Evolutionary conservation across 2,888 invertebrate genomes (phyloP).

Genomic region (Dilophus febrilis): DNA sequence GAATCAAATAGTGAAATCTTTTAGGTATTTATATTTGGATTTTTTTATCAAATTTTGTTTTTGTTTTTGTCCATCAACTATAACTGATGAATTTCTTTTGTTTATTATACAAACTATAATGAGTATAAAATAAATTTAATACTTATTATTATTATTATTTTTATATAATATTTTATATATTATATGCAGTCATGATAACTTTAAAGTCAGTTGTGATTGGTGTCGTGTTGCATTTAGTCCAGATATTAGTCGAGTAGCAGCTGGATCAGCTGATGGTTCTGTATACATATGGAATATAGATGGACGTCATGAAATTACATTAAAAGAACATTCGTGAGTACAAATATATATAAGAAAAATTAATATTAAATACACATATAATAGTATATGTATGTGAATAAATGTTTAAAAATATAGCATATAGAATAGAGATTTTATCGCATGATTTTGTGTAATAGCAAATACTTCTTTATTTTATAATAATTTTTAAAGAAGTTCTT

Average conservation of each 20-base stretch:
- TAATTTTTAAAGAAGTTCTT: too few species aligned
- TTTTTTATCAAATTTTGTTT: constrained; percentile 3
- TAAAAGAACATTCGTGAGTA: constrained; percentile 70
- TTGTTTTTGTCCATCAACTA: neutral
- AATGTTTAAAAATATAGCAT: too few species aligned
- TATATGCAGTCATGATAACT: constrained; percentile 68
- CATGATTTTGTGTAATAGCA: too few species aligned
- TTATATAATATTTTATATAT: constrained; percentile 3
- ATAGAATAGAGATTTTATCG: too few species aligned
- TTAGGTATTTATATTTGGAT: constrained; percentile 42
- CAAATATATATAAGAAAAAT: neutral
- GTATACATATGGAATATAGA: constrained; percentile 82
- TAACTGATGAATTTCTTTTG: too few species aligned
- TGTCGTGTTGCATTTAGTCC: constrained; percentile 84
- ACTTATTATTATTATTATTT: neutral
- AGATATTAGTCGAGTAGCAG: constrained; percentile 72
- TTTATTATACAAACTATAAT: neutral
- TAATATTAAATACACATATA: too few species aligned
- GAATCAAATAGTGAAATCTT: constrained; percentile 79
- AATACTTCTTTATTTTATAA: too few species aligned
- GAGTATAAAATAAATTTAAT: neutral
- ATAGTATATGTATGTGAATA: too few species aligned
- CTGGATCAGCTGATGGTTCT: constrained; percentile 82
- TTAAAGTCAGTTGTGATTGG: constrained; percentile 92
- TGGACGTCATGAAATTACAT: constrained; percentile 54